Evolutionary conservation across 2,113 vertebrate species (phyloP), one percentile per base, ranked within the genome.

Genomic region (Tursiops truncatus): DNA sequence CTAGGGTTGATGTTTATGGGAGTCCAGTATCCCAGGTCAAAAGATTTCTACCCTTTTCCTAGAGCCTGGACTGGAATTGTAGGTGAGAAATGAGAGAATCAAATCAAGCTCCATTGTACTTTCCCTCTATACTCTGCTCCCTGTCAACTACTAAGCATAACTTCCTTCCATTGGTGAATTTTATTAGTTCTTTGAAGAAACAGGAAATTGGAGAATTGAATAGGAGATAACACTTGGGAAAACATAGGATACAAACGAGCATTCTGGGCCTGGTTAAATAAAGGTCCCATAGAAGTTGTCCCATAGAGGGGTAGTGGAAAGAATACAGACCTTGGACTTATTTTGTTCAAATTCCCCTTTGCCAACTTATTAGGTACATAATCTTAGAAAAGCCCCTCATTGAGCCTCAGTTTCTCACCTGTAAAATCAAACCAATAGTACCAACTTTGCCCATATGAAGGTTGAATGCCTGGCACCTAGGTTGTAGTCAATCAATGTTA

Each of bases 181-280:
- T 82, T 33, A 77, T 67, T 65, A 88, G n/a, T 36, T 33, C 12
- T 87, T 95, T 81, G 77, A 89, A 47, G 38, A 85, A 38, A 62
- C 3, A 58, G 53, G 6, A 94, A 65, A 50, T 36, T 62, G 14
- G 33, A 60, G 20, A 62, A 71, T 44, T 94, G 50, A 5, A 28
- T 70, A 79, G 50, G 20, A 74, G 20, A 80, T 25, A 93, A 92
- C 77, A 5, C 68, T 68, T 77, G 58, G 56, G 71, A 70, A 82
- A 89, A 62, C n/a, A 79, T 20, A 80, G 23, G 56, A 20, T 93
- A 84, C 28, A 71, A 62, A 87, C 50, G 28, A 91, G 6, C 38
- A 65, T 73, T 87, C 81, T 67, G 10, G 25, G 10, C 65, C 63
- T 97, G 6, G 56, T 91, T 86, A 60, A 97, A 68, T 87, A 85